A percentile compares a stretch with the other conserved stretches of the same genome.
Conservation (phyloP, 2,113 vertebrate species). For the Maccullochella peelii region DNA sequence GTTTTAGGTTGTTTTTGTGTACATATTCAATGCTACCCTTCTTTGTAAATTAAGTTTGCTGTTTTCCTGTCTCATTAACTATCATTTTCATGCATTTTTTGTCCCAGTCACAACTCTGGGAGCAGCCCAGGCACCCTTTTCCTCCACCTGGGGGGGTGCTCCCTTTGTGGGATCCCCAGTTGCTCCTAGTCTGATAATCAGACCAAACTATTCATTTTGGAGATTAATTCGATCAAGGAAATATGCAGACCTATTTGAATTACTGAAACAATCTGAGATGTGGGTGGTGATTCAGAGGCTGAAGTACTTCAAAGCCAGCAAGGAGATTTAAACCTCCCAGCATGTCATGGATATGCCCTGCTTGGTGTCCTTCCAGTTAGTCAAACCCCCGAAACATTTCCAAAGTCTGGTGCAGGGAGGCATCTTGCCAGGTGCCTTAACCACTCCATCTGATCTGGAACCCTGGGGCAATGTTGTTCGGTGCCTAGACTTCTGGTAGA, state of each 20-base stretch:
- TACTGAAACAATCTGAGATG: neutral
- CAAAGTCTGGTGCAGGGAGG: constrained; percentile 8
- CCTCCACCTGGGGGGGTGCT: neutral
- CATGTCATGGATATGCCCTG: neutral
- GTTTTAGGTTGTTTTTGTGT: constrained; percentile 43
- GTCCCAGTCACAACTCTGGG: neutral
- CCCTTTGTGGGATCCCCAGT: constrained; percentile 1
- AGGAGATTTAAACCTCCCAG: neutral
- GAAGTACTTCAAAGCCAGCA: neutral
- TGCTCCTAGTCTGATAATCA: neutral
- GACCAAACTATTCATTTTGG: neutral
- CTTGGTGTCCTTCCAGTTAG: neutral
- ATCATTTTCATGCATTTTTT: neutral
- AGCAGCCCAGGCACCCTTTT: constrained; percentile 1
- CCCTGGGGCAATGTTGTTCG: neutral
- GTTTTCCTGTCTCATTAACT: constrained; percentile 3
- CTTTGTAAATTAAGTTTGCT: neutral
- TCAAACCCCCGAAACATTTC: constrained; percentile 1
- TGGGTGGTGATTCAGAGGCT: neutral
- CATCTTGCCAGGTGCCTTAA: neutral
- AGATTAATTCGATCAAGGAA: neutral
- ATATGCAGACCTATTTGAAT: neutral
- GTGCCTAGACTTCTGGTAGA: neutral
- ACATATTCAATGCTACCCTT: neutral
- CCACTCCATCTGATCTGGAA: neutral